Base-by-base conservation (phyloP, 1,140 invertebrate genomes). In the Drosophila littoralis region DNA sequence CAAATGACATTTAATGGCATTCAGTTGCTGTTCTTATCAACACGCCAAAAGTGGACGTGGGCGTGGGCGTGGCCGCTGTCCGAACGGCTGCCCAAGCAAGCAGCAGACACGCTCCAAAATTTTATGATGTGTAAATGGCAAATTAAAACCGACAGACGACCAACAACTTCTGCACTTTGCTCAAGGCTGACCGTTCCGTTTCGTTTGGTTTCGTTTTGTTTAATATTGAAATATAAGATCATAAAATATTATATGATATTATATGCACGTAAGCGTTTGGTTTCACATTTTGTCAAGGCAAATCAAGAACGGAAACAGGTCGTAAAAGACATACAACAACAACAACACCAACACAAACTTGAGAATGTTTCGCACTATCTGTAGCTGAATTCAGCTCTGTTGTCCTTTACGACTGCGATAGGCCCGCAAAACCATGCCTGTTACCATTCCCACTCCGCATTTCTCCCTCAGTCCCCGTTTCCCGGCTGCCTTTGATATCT, bases 111-210 rank as follows among this genome's bases (percentile, higher is more conserved):
- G 52, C 69, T 72, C 52, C 54, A 45, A 46, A 59, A 60, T 67
- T 76, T 76, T 76, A 76, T 76, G 68, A 76, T 66, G 74, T 76
- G 74, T 65, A 76, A 76, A 76, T 76, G 74, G 69, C 69, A 72
- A 75, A 71, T 64, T 64, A 71, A 76, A 76, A 59, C 48, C 68
- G 45, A 75, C 73, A 58, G 58, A 43, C 45, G 43, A 48, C 42
- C 48, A 32, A 15, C 59, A 63, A 22, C 32, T 40, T 6, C 6
- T 32, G 42, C 33, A 6, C 50, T 28, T 28, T 52, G 43, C 3
- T 1, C 12, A 6, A 6, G 38, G 12, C 63, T 66, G 63, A 58
- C 64, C 70, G 32, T 33, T 48, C n/a, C 42, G 13, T 15, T 54
- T 7, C 32, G 40, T 15, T 54, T 10, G 17, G 40, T 17, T 45